A percentile compares a stretch with the other conserved stretches of the same genome.
Evolutionary conservation across 2,113 vertebrate genomes (phyloP).

Genomic region (Puma concolor): DNA sequence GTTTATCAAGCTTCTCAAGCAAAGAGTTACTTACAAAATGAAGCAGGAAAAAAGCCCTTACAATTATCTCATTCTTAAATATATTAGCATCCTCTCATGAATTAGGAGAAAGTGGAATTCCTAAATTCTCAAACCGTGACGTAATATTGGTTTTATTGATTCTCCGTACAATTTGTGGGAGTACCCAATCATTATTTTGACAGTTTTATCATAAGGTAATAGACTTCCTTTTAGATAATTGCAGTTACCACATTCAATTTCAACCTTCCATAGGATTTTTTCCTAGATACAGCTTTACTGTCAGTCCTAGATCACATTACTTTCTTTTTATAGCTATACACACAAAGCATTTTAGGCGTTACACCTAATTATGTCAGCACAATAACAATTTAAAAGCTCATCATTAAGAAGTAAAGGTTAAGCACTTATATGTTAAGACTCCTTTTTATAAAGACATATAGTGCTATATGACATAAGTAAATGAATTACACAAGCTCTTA

Average conservation of each 20-base stretch:
- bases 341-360: conserved; percentile 77
- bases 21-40: conserved; percentile 36
- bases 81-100: conserved; percentile 76
- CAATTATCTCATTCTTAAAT: conserved; percentile 77
- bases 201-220: conserved; percentile 88
- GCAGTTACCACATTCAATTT: conserved; percentile 80
- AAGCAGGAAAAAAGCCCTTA: conserved; percentile 9
- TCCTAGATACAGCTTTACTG: conserved; percentile 77
- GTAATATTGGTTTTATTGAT: conserved; percentile 86
- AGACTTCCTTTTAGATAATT: conserved; percentile 85
- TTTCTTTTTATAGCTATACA: conserved; percentile 80
- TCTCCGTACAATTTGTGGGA: conserved; percentile 81
- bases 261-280: conserved; percentile 80
- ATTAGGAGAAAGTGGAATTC: conserved; percentile 84
- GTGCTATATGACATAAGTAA: conserved; percentile 63
- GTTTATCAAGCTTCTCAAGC: neutral
- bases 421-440: conserved; percentile 73
- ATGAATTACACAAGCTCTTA: conserved; percentile 59
- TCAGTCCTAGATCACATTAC: conserved; percentile 73
- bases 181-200: conserved; percentile 86
- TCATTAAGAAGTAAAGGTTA: conserved; percentile 80
- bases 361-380: conserved; percentile 76
- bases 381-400: conserved; percentile 81
- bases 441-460: conserved; percentile 72
- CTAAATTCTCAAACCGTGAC: conserved; percentile 84